Percentiles rank a stretch among this genome's conserved stretches.
Evolutionary conservation across 1,140 invertebrate genomes (phyloP).

Genomic region (Temnothorax longispinosus): DNA sequence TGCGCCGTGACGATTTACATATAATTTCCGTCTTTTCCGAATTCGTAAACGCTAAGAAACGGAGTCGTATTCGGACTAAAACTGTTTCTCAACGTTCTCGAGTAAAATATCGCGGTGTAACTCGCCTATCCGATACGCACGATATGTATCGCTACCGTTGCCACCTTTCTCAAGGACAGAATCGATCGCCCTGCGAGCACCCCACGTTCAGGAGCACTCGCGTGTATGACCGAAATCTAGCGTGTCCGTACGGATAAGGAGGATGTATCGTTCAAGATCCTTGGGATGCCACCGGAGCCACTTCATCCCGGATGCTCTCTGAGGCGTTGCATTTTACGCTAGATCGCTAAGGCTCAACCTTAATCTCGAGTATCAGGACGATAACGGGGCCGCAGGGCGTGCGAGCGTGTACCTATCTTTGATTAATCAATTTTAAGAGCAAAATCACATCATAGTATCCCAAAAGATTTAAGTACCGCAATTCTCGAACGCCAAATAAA

Average conservation of each 20-base stretch:
- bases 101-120: not conserved
- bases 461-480: not conserved
- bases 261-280: slow-evolving; percentile 17
- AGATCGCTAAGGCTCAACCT: not conserved
- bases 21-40: not conserved
- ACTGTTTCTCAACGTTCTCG: not conserved
- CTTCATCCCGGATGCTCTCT: not conserved
- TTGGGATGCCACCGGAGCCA: not conserved
- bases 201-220: not conserved
- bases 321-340: not conserved
- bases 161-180: not conserved
- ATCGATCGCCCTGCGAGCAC: slow-evolving; percentile 11
- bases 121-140: not conserved
- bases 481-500: not conserved
- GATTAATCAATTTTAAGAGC: not conserved
- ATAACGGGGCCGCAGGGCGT: not conserved
- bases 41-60: not conserved
- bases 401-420: not conserved
- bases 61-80: not conserved
- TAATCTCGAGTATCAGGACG: not conserved
- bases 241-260: not conserved
- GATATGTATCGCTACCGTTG: slow-evolving; percentile 1
- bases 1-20: slow-evolving; percentile 5
- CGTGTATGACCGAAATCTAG: not conserved
- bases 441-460: not conserved